A percentile compares a stretch with the other conserved stretches of the same genome.
phyloP scores from a whole-genome alignment of 1,140 invertebrate species.

The Druon quercuslanigerum region DNA sequence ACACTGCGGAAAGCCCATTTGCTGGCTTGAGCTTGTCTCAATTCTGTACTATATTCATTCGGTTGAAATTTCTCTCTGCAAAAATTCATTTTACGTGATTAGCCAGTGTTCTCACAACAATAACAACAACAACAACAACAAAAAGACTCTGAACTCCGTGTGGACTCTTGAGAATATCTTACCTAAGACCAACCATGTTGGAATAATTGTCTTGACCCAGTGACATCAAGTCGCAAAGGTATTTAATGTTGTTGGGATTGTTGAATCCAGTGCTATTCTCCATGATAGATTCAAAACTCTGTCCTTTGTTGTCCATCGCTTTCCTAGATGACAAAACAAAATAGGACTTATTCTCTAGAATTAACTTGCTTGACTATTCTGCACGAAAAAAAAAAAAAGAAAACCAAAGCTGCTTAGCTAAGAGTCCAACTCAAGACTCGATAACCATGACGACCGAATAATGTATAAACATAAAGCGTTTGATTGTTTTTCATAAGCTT shows the following conservation, averaged over 20 bases:
- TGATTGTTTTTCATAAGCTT: not conserved
- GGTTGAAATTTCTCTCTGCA: conserved; percentile 84
- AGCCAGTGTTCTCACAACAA: conserved; percentile 37
- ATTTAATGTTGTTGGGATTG: conserved; percentile 91
- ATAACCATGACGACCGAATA: conserved; percentile 52
- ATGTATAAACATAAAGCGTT: not conserved
- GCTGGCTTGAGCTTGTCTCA: conserved; percentile 91
- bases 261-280: conserved; percentile 90
- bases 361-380: conserved; percentile 33
- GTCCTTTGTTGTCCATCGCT: conserved; percentile 86
- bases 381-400: conserved; percentile 8
- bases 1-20: conserved; percentile 95
- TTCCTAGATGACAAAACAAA: conserved; percentile 79
- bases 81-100: conserved; percentile 36
- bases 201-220: conserved; percentile 83
- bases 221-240: conserved; percentile 84
- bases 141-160: conserved; percentile 9
- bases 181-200: conserved; percentile 86
- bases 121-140: too few species aligned
- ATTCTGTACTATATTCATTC: conserved; percentile 87
- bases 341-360: conserved; percentile 50
- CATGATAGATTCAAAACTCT: conserved; percentile 89
- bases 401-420: conserved; percentile 65
- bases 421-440: conserved; percentile 64
- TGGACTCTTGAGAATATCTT: conserved; percentile 52